A percentile compares a stretch with the other conserved stretches of the same genome.
Evolutionary conservation across 2,797 vertebrate species (phyloP).

Genomic region (Esox lucius): DNA sequence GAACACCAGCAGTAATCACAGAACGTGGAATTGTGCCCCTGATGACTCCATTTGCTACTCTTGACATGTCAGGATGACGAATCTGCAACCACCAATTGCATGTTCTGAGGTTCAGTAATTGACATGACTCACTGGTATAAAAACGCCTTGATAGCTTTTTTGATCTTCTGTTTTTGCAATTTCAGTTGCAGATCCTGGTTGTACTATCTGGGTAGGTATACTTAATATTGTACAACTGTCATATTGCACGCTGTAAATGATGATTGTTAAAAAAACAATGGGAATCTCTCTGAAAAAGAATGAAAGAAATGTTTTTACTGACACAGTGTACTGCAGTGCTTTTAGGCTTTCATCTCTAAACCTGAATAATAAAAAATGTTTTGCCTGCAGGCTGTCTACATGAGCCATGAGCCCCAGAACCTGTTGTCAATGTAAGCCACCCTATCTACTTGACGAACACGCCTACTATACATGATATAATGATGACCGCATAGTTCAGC

Average conservation of each 20-base stretch:
- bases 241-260: conserved; percentile 77
- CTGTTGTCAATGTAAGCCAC: not conserved
- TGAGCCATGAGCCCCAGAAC: not conserved
- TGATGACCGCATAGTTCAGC: conserved; percentile 81
- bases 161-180: rapidly evolving
- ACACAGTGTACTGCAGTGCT: conserved; percentile 66
- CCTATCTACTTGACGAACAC: not conserved
- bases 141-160: not conserved
- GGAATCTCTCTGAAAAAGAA: conserved; percentile 95
- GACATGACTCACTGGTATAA: rapidly evolving
- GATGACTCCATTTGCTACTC: conserved; percentile 99
- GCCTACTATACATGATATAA: conserved; percentile 19
- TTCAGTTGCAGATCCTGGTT: rapidly evolving
- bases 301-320: conserved; percentile 83
- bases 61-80: conserved; percentile 87
- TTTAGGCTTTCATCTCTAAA: rapidly evolving
- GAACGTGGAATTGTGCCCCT: conserved; percentile 64
- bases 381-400: conserved; percentile 29
- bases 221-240: not conserved
- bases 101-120: conserved; percentile 80
- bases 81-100: conserved; percentile 76
- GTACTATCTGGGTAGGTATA: conserved; percentile 17
- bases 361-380: not conserved
- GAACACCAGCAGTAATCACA: too few relatives aligned
- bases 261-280: conserved; percentile 83